Percentiles rank a stretch among this genome's conserved stretches.
phyloP scores from a whole-genome alignment of 1,140 invertebrate species.

The Antheraea mylitta region DNA sequence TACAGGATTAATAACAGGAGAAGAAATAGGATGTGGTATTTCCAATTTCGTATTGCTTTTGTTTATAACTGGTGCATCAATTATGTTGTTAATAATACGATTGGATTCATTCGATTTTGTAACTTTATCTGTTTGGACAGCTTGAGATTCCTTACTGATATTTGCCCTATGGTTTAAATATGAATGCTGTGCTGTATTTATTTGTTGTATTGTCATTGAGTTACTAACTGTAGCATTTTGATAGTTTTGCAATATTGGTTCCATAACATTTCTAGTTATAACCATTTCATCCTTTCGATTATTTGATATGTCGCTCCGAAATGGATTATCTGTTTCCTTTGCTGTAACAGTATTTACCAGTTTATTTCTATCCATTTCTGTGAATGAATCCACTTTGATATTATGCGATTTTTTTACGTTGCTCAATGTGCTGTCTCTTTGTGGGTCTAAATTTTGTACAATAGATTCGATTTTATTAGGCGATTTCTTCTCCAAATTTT shows the following conservation, averaged over 20 bases:
- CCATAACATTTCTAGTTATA: slow-evolving; percentile 60
- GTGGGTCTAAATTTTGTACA: slow-evolving; percentile 61
- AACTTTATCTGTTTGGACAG: slow-evolving; percentile 66
- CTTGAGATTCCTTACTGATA: slow-evolving; percentile 65
- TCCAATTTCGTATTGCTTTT: slow-evolving; percentile 66
- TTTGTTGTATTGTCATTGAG: slow-evolving; percentile 68
- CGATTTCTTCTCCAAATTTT: slow-evolving; percentile 55
- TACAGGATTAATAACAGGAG: slow-evolving; percentile 65
- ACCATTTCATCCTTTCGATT: slow-evolving; percentile 63
- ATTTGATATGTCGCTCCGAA: slow-evolving; percentile 50
- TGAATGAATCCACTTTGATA: slow-evolving; percentile 53
- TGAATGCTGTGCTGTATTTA: slow-evolving; percentile 55
- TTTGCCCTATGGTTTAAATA: slow-evolving; percentile 56
- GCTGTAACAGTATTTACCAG: slow-evolving; percentile 38
- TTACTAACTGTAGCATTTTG: slow-evolving; percentile 50
- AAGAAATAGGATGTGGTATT: slow-evolving; percentile 71
- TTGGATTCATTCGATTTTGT: slow-evolving; percentile 54
- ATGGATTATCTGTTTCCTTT: slow-evolving; percentile 58
- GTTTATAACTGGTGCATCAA: slow-evolving; percentile 56
- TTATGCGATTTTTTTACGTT: slow-evolving; percentile 48
- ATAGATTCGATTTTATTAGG: slow-evolving; percentile 66
- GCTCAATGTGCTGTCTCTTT: slow-evolving; percentile 37
- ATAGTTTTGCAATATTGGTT: slow-evolving; percentile 52
- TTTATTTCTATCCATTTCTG: slow-evolving; percentile 52
- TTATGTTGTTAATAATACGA: slow-evolving; percentile 42